phyloP scores from a whole-genome alignment of 2,888 invertebrate species.

The Eilema griseolum region DNA sequence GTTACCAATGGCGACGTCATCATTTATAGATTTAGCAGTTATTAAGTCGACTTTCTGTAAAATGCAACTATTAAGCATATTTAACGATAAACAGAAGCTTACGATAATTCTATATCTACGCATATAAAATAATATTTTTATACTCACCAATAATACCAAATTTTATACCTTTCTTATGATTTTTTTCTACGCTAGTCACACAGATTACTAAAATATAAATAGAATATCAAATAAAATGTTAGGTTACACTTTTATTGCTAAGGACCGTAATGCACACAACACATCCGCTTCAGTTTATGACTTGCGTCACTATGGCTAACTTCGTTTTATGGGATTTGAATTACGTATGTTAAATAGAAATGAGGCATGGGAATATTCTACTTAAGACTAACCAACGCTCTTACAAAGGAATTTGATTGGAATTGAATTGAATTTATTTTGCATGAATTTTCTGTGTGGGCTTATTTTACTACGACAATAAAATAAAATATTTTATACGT shows the following conservation, averaged over 20 bases:
- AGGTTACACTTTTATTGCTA: background rate
- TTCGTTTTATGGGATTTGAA: slow-evolving; percentile 74
- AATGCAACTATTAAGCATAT: background rate
- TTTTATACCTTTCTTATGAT: too few relatives aligned
- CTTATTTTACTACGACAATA: slow-evolving; percentile 49
- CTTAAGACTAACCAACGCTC: slow-evolving; percentile 48
- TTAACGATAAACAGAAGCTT: background rate
- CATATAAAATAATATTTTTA: too few relatives aligned
- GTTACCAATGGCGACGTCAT: background rate
- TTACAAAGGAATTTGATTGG: slow-evolving; percentile 60
- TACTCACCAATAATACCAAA: background rate
- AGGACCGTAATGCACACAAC: background rate
- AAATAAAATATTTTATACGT: slow-evolving; percentile 57
- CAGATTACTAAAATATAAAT: background rate
- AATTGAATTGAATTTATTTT: slow-evolving; percentile 61
- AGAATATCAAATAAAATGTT: background rate
- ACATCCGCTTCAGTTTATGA: slow-evolving; percentile 53
- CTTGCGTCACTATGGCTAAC: slow-evolving; percentile 51
- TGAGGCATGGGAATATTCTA: slow-evolving; percentile 74
- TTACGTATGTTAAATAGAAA: slow-evolving; percentile 76
- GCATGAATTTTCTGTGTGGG: slow-evolving; percentile 49
- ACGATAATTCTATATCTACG: too few relatives aligned
- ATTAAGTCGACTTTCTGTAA: background rate
- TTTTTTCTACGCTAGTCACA: too few relatives aligned
- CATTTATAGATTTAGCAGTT: background rate